Percentiles rank a stretch among this genome's conserved stretches.
phyloP scores from a whole-genome alignment of 2,888 invertebrate species.

The Epinotia brunnichana region DNA sequence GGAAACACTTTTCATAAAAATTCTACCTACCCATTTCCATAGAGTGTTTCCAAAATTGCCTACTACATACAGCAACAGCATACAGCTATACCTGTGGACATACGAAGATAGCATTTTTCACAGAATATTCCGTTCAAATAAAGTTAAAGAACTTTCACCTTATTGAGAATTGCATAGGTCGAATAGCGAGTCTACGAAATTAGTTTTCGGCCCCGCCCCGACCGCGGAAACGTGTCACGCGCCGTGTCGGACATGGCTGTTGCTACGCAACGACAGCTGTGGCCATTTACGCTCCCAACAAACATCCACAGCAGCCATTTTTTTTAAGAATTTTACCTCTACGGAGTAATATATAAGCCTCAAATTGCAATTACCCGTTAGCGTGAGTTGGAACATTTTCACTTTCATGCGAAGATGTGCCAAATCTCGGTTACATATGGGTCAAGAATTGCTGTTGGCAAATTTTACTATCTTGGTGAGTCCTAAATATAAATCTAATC shows the following conservation, averaged over 20 bases:
- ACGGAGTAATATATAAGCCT: not conserved
- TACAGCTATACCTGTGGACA: not conserved
- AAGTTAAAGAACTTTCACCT: not conserved
- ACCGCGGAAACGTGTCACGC: constrained; percentile 43
- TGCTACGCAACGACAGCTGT: constrained; percentile 44
- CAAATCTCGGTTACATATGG: not conserved
- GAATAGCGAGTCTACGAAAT: constrained; percentile 3
- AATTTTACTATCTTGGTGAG: not conserved
- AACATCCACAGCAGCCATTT: not conserved
- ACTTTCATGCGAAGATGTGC: constrained; percentile 3
- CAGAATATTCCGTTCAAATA: not conserved
- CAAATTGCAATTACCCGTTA: not conserved
- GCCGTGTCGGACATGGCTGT: constrained; percentile 36
- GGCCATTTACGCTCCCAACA: constrained; percentile 21
- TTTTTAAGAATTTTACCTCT: not conserved
- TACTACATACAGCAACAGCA: no score
- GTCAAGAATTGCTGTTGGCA: not conserved
- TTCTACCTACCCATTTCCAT: no score
- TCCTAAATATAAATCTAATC: not conserved
- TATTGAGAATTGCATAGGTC: not conserved
- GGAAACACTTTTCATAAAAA: no score
- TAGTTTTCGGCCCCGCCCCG: constrained; percentile 18
- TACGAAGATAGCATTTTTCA: not conserved
- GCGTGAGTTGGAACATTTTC: not conserved
- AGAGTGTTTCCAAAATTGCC: no score